Percentiles rank a stretch among this genome's conserved stretches.
Conservation (phyloP, 2,113 vertebrate genomes). For the Nanorana parkeri region DNA sequence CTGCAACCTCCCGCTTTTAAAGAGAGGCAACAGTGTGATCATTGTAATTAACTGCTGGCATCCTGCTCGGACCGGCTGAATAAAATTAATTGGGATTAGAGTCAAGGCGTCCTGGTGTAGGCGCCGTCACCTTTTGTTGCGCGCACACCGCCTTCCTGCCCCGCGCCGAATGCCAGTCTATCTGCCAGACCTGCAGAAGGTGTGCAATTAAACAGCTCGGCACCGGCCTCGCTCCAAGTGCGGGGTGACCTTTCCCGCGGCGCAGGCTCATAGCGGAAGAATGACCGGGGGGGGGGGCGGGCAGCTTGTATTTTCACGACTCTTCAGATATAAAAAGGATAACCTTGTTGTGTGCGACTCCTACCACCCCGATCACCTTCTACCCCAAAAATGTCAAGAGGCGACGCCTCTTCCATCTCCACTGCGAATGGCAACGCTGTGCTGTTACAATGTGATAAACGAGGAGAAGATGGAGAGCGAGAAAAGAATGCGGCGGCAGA, state of each 20-base stretch:
- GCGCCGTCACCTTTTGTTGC: conserved; percentile 71
- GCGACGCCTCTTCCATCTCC: no score
- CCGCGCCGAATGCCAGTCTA: conserved; percentile 66
- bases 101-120: conserved; percentile 68
- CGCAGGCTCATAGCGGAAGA: neutral
- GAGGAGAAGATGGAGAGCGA: no score
- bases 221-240: conserved; percentile 52
- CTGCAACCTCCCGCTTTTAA: conserved; percentile 71
- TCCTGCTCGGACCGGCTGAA: conserved; percentile 71
- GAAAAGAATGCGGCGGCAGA: no score
- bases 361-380: no score
- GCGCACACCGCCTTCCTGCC: conserved; percentile 67
- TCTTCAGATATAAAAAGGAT: no score
- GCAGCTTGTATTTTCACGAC: no score
- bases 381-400: no score
- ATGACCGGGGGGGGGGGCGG: neutral
- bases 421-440: no score
- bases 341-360: no score
- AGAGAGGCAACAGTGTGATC: conserved; percentile 66
- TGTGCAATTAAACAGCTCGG: conserved; percentile 74
- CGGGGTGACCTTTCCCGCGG: neutral
- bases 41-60: conserved; percentile 75
- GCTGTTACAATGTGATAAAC: no score
- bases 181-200: conserved; percentile 68
- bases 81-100: conserved; percentile 68